Evolutionary conservation across 2,113 vertebrate species (phyloP).

Genomic region (Petrocephalus microphthalmus): DNA sequence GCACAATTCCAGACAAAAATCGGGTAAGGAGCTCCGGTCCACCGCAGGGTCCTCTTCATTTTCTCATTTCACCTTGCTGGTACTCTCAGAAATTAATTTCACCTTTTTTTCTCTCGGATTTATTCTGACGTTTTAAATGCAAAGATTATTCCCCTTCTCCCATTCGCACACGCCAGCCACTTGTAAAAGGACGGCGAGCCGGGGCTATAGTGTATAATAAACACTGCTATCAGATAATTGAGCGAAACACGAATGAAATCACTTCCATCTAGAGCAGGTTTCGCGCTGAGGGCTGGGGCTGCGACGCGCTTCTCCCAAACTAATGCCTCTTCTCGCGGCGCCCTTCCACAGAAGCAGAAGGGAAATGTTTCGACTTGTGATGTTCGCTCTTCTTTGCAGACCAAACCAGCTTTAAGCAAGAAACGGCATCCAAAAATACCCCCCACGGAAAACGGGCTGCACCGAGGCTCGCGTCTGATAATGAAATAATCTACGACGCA

Average conservation of each 20-base stretch:
- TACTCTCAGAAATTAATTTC: slow-evolving; percentile 14
- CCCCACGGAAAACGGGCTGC: slow-evolving; percentile 9
- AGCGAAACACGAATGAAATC: slow-evolving; percentile 54
- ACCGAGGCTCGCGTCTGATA: slow-evolving; percentile 5
- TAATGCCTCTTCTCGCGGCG: slow-evolving; percentile 1
- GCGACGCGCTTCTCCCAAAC: background rate
- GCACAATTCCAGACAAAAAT: slow-evolving; percentile 48
- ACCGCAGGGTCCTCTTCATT: slow-evolving; percentile 45
- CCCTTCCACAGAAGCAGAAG: background rate
- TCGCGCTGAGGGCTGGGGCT: slow-evolving; percentile 31
- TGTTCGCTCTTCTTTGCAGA: slow-evolving; percentile 25
- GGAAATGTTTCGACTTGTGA: slow-evolving; percentile 21
- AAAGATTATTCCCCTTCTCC: slow-evolving; percentile 52
- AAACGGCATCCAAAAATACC: slow-evolving; percentile 4
- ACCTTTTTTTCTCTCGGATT: slow-evolving; percentile 32
- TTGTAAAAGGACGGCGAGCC: slow-evolving; percentile 63
- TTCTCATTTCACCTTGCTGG: slow-evolving; percentile 34
- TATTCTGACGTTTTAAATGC: slow-evolving; percentile 25
- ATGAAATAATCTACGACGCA: background rate
- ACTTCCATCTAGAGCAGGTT: slow-evolving; percentile 55
- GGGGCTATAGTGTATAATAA: slow-evolving; percentile 54
- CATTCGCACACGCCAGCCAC: slow-evolving; percentile 59
- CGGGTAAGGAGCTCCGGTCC: slow-evolving; percentile 36
- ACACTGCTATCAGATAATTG: slow-evolving; percentile 55
- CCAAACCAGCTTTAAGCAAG: slow-evolving; percentile 5